Evolutionary conservation across 1,140 invertebrate genomes (phyloP).

Genomic region (Metaphire vulgaris): DNA sequence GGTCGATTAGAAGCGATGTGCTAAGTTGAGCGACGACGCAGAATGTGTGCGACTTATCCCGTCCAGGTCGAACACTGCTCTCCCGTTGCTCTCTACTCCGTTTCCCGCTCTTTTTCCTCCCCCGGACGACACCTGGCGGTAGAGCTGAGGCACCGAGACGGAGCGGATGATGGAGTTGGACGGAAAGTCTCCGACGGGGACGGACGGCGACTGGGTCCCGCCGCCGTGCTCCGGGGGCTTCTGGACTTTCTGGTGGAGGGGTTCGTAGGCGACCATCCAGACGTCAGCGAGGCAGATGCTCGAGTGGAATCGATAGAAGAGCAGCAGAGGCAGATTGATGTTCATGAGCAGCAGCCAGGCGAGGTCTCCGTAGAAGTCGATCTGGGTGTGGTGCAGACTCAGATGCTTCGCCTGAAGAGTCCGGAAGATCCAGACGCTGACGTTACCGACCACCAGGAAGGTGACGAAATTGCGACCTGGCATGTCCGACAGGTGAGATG

Average conservation of each 20-base stretch:
- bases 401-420: conserved; percentile 25
- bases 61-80: neutral
- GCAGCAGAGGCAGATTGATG: conserved; percentile 25
- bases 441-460: conserved; percentile 25
- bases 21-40: neutral
- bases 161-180: conserved; percentile 12
- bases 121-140: neutral
- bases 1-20: no score
- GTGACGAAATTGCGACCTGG: conserved; percentile 22
- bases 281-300: conserved; percentile 29
- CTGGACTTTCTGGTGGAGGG: conserved; percentile 11
- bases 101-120: neutral
- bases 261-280: conserved; percentile 22
- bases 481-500: conserved; percentile 3
- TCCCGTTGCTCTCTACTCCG: neutral
- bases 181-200: neutral
- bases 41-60: neutral
- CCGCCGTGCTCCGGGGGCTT: neutral
- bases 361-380: conserved; percentile 20
- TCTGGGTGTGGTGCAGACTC: neutral
- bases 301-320: conserved; percentile 31
- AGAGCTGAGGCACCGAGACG: conserved; percentile 13
- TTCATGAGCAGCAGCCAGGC: conserved; percentile 27
- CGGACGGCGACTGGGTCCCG: neutral
- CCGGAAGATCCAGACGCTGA: conserved; percentile 20